Conservation (phyloP, 2,797 vertebrate genomes). For the Acanthornis magna region DNA sequence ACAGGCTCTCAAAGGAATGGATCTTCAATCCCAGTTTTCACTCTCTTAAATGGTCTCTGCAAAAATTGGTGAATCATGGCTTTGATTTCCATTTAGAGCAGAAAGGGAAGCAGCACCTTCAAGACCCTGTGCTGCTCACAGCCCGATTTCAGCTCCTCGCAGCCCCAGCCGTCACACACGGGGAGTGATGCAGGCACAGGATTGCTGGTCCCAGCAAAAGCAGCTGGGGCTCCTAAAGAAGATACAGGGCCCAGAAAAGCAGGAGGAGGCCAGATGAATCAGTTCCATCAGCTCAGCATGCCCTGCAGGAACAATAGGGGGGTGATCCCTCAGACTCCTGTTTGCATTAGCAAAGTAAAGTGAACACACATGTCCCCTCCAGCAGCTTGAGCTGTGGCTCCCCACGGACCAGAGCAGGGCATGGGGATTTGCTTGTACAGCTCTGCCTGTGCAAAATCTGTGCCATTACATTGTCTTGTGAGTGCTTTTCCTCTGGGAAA, state of each 20-base stretch:
- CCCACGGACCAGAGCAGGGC: neutral
- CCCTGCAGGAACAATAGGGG: neutral
- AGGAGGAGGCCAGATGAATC: neutral
- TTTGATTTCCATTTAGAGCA: neutral
- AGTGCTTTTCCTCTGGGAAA: neutral
- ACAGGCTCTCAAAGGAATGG: neutral
- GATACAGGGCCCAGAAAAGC: neutral
- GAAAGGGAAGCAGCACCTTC: neutral
- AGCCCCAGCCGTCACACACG: fast-evolving
- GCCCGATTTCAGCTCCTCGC: neutral
- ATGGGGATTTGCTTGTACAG: neutral
- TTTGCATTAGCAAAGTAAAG: neutral
- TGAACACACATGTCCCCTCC: neutral
- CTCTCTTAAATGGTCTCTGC: neutral
- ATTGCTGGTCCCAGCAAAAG: neutral
- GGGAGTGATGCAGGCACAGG: neutral
- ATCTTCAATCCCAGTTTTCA: neutral
- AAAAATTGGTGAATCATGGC: neutral
- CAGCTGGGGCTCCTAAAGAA: neutral
- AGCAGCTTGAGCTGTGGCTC: neutral
- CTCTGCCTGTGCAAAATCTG: neutral
- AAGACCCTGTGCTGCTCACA: neutral
- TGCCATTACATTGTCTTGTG: neutral
- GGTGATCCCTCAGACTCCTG: neutral
- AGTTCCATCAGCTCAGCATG: neutral